Conservation (phyloP, 2,113 vertebrate genomes). For the Bungarus multicinctus region DNA sequence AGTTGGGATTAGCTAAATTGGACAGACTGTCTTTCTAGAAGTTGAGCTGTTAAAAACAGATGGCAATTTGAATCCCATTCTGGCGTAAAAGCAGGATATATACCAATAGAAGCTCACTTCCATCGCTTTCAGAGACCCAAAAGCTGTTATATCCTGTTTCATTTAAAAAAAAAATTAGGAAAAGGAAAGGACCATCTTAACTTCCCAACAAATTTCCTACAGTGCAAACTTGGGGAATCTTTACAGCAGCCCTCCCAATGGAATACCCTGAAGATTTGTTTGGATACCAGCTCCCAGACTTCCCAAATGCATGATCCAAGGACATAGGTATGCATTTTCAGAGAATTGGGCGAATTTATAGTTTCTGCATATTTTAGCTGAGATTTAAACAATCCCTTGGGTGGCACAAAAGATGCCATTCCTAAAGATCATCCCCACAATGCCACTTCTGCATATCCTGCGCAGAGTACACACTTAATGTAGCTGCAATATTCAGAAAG, state of each 20-base stretch:
- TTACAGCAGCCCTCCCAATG: neutral
- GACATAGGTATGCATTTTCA: neutral
- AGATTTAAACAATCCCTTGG: neutral
- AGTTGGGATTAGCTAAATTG: neutral
- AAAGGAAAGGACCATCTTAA: neutral
- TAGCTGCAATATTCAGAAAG: neutral
- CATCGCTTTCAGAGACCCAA: neutral
- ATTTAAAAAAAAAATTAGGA: neutral
- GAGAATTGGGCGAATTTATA: neutral
- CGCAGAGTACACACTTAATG: neutral
- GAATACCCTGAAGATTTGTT: neutral
- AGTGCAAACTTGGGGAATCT: neutral
- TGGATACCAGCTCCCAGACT: neutral
- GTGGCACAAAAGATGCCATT: neutral
- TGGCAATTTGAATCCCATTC: neutral
- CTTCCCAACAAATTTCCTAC: neutral
- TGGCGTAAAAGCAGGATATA: slow-evolving; percentile 25
- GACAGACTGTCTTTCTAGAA: neutral
- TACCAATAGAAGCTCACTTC: neutral
- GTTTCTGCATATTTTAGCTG: neutral
- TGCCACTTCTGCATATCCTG: neutral
- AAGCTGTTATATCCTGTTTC: neutral
- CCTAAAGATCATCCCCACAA: neutral
- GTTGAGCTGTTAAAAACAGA: slow-evolving; percentile 6
- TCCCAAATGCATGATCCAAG: neutral